Conservation (phyloP, 1,140 invertebrate genomes). For the Ips typographus region DNA sequence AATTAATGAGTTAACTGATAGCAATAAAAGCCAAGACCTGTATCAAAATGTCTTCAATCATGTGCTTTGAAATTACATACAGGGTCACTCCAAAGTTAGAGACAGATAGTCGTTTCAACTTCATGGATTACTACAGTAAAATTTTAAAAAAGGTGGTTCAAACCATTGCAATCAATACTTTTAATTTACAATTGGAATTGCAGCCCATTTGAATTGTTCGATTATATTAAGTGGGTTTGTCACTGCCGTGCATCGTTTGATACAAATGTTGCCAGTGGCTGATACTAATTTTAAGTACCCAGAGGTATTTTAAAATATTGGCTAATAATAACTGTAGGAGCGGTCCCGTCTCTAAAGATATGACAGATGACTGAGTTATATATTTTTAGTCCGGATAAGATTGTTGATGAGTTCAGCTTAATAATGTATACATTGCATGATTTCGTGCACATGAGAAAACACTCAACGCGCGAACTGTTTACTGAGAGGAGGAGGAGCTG, state of each 20-base stretch:
- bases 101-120: too few relatives aligned
- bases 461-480: conserved; percentile 9
- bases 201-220: too few relatives aligned
- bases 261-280: conserved; percentile 4
- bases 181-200: too few relatives aligned
- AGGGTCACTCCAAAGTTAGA: too few relatives aligned
- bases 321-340: conserved; percentile 18
- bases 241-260: not conserved
- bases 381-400: conserved; percentile 16
- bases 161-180: too few relatives aligned
- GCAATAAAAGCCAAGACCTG: too few relatives aligned
- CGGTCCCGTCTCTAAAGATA: conserved; percentile 17
- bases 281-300: conserved; percentile 13
- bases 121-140: too few relatives aligned
- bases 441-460: conserved; percentile 10
- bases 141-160: too few relatives aligned
- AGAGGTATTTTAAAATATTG: conserved; percentile 22
- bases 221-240: too few relatives aligned
- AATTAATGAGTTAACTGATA: too few relatives aligned
- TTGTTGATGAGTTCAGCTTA: conserved; percentile 13
- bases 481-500: conserved; percentile 9
- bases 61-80: too few relatives aligned
- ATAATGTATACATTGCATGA: conserved; percentile 19
- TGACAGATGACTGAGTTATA: conserved; percentile 19
- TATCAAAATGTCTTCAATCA: too few relatives aligned